Evolutionary conservation across 2,888 invertebrate genomes (phyloP), one percentile per base, ranked within the genome.

Genomic region (Spicauda simplicius): DNA sequence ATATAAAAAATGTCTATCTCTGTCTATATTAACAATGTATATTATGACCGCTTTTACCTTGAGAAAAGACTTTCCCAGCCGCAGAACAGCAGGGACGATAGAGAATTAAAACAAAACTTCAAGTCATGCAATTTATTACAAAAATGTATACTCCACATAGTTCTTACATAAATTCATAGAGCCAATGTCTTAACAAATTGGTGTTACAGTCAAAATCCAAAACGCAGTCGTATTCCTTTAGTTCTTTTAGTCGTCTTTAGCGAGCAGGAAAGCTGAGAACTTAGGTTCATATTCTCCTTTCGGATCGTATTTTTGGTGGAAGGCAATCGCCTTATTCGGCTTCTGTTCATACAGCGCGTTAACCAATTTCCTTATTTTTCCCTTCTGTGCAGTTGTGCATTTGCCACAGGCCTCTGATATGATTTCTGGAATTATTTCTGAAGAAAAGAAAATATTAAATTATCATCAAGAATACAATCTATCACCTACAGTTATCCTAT

Each of bases 351-450:
- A 83, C 0, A 90, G 69, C 0, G 85, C 82, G 53, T 83, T 88
- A 0, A 91, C 86, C 0, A 86, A 78, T 67, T 88, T 90, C 20
- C 83, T 82, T 0, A 90, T 74, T 65, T 82, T 75, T 0, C 71
- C 41, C 57, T 78, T 87, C 69, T 91, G 91, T 25, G 83, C 76
- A 0, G 80, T 72, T 1, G 82, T 73, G 72, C 91, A 92, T 75
- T 92, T 91, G 0, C 74, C 87, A 71, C 91, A 91, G 0, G 84
- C 78, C 14, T 87, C 87, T 0, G 84, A 76, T 48, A 91, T 81
- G 6, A 91, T 84, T 73, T 91, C 91, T 0, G 91, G 91, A 0
- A 91, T 76, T 10, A 91, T 69, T 66, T 85, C 91, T 91, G 77
- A 30, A 78, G 77, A 45, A 70, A 67, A 67, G 57, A 25, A 66